These are phyloP conservation scores for Macroramphosus scolopax DNA, from an alignment of 2,797 vertebrate species.

Conservation along the genomic window DNA sequence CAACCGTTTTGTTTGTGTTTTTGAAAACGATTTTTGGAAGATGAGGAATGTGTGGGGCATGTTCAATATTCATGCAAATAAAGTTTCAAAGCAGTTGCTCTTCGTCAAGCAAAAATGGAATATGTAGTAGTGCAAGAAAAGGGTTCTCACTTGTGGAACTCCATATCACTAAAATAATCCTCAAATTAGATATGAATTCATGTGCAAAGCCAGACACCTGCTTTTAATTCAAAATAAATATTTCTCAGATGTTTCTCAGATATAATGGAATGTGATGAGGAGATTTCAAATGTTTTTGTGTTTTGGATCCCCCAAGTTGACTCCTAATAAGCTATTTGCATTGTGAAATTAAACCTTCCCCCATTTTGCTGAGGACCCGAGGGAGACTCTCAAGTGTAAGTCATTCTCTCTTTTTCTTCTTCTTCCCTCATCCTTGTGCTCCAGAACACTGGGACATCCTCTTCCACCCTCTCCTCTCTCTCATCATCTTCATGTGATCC, in stretches of 20 bases:
- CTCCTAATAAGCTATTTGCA: too few relatives aligned
- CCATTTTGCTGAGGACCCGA: too few relatives aligned
- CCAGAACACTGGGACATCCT: slow-evolving; percentile 69
- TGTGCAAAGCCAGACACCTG: too few relatives aligned
- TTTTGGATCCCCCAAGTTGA: too few relatives aligned
- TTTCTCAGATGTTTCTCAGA: slow-evolving; percentile 26
- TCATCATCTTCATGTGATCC: slow-evolving; percentile 65
- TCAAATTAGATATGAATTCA: slow-evolving; percentile 30
- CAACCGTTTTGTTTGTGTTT: neutral
- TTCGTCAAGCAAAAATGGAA: neutral
- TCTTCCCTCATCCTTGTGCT: slow-evolving; percentile 32
- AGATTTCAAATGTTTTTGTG: too few relatives aligned
- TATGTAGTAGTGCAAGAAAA: too few relatives aligned
- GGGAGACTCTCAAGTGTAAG: slow-evolving; percentile 1
- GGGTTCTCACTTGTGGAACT: slow-evolving; percentile 17
- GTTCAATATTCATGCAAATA: too few relatives aligned
- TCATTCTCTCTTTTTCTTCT: neutral
- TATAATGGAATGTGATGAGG: too few relatives aligned
- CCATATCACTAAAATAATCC: slow-evolving; percentile 23
- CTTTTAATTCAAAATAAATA: too few relatives aligned
- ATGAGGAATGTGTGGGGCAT: too few relatives aligned
- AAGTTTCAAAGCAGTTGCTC: slow-evolving; percentile 14
- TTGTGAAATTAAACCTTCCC: too few relatives aligned
- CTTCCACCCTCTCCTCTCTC: slow-evolving; percentile 54
- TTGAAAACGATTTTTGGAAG: neutral